Percentiles rank a stretch among this genome's conserved stretches.
Conservation (phyloP, 2,797 vertebrate species). For the Danio albolineatus region DNA sequence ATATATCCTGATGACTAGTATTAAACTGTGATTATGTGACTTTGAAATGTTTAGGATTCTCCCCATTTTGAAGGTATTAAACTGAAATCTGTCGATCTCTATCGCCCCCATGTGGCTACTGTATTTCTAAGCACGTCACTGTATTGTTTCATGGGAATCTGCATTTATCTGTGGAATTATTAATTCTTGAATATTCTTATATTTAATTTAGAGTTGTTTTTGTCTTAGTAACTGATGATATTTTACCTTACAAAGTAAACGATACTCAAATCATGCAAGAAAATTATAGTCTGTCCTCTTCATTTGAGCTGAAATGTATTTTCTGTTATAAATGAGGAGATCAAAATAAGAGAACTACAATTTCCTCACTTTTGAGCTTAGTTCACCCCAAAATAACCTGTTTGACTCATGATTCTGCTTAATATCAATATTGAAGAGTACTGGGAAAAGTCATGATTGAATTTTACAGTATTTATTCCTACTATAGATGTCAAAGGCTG, state of each 20-base stretch:
- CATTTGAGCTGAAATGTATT: background rate
- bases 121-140: slow-evolving; percentile 4
- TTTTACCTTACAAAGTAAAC: slow-evolving; percentile 8
- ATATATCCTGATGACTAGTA: background rate
- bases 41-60: slow-evolving; percentile 14
- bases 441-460: no score
- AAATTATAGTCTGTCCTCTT: background rate
- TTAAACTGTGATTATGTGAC: slow-evolving; percentile 21
- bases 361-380: no score
- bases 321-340: background rate
- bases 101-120: slow-evolving; percentile 35
- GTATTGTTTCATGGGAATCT: background rate
- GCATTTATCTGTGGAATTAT: background rate
- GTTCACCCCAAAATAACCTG: no score
- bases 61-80: background rate
- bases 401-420: no score
- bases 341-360: no score
- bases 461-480: no score
- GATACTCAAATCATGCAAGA: background rate
- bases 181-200: no score
- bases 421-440: no score
- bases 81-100: background rate
- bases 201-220: slow-evolving; percentile 12
- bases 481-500: no score
- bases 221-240: slow-evolving; percentile 7